Conservation (phyloP, 2,113 vertebrate species). For the Symphodus melops region DNA sequence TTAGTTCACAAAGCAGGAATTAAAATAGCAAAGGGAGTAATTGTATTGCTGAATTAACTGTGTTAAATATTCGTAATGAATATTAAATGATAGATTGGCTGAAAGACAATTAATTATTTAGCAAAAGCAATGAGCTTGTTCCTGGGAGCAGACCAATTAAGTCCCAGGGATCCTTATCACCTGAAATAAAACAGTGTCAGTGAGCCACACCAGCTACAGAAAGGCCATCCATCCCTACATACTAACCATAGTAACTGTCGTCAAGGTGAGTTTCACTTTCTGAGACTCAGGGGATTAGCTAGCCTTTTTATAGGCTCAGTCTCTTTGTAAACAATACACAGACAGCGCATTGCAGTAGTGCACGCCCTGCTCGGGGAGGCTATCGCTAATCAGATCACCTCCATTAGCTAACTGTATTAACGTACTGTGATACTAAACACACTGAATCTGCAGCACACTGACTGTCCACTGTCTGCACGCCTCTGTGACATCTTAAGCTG, state of each 20-base stretch:
- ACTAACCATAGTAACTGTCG: slow-evolving; percentile 61
- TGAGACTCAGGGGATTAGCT: slow-evolving; percentile 66
- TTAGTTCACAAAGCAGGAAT: slow-evolving; percentile 13
- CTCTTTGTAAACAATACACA: slow-evolving; percentile 59
- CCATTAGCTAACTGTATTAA: slow-evolving; percentile 73
- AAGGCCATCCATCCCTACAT: slow-evolving; percentile 12
- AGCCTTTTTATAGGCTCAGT: slow-evolving; percentile 47
- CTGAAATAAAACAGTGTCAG: slow-evolving; percentile 31
- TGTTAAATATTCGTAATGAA: slow-evolving; percentile 5
- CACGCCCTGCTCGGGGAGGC: slow-evolving; percentile 36
- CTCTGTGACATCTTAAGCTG: background rate
- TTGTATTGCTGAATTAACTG: slow-evolving; percentile 9
- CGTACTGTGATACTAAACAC: slow-evolving; percentile 26
- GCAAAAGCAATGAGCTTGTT: slow-evolving; percentile 19
- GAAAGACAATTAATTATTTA: slow-evolving; percentile 51
- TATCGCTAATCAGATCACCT: slow-evolving; percentile 62
- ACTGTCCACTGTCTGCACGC: background rate
- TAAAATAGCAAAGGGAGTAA: background rate
- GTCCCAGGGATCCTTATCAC: slow-evolving; percentile 21
- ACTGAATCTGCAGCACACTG: slow-evolving; percentile 11
- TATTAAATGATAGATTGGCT: slow-evolving; percentile 28
- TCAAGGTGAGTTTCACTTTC: slow-evolving; percentile 76
- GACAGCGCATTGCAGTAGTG: slow-evolving; percentile 18
- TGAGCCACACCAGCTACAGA: slow-evolving; percentile 20
- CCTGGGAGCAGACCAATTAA: slow-evolving; percentile 16